phyloP scores from a whole-genome alignment of 2,797 vertebrate species.

The Alfaro cultratus region DNA sequence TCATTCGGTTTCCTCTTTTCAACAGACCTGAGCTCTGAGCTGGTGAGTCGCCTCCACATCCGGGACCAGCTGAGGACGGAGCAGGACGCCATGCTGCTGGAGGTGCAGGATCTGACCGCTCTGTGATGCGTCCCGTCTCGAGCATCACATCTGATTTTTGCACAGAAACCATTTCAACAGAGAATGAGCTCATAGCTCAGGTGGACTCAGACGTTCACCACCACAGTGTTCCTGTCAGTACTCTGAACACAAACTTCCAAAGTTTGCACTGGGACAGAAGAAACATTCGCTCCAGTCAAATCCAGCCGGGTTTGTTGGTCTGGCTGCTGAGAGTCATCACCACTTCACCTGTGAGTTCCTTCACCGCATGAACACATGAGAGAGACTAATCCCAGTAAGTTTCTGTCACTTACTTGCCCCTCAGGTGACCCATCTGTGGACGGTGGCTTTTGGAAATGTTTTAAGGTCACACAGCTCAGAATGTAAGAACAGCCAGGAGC shows the following conservation, averaged over 20 bases:
- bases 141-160: neutral
- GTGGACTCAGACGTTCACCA: neutral
- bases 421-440: neutral
- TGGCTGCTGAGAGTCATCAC: neutral
- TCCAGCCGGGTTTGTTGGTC: neutral
- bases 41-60: conserved; percentile 80
- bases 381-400: neutral
- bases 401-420: neutral
- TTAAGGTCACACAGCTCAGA: neutral
- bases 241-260: neutral
- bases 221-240: neutral
- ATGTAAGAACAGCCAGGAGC: neutral
- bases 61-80: conserved; percentile 83
- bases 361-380: neutral
- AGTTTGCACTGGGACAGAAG: neutral
- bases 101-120: conserved; percentile 82
- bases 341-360: no score
- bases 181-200: neutral
- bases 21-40: conserved; percentile 81
- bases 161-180: neutral
- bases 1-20: neutral
- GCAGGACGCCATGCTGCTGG: conserved; percentile 84
- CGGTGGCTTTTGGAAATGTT: neutral
- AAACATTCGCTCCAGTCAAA: neutral
- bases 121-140: conserved; percentile 41